Base-by-base conservation (phyloP, 2,888 invertebrate species). In the Meteorus colon region DNA sequence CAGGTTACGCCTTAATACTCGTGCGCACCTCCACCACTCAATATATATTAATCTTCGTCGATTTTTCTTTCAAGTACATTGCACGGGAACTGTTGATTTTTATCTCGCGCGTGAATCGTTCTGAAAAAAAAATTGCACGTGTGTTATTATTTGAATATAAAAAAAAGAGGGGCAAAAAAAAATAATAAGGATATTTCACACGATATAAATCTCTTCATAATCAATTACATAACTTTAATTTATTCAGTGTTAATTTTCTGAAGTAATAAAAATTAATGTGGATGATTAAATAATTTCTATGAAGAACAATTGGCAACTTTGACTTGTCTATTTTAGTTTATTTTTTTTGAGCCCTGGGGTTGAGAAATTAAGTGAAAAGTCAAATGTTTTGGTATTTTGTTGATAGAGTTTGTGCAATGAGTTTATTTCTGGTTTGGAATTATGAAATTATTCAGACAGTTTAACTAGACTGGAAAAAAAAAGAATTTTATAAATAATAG, bases 181-280 rank as follows among this genome's bases (percentile, higher is more conserved):
- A 1, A 4, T 55, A 8, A 48, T 19, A 55, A 55, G 19, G 19
- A 55, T n/a, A 19, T 55, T 55, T 8, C n/a, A 55, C 19, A 55
- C 19, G 24, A 55, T 24, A 62, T 62, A 62, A 62, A 62, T 62
- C 31, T 62, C 31, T 62, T 2, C 5, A 27, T 14, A 4, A 62
- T 29, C 16, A 27, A 10, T 62, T 16, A 29, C 31, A 14, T 31
- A 10, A 29, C 4, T 19, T 4, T n/a, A 48, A 48, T 48, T 27
- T 60, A 60, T 27, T 24, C 73, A 83, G 80, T 78, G 80, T 5
- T 14, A 16, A 48, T 5, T 48, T 48, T 12, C 12, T 45, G 2
- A 45, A 10, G 14, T 3, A 5, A 12, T 45, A 14, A 4, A 45
- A 14, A 45, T 14, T 45, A 14, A 14, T 14, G n/a, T 16, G n/a